Evolutionary conservation across 64 coral and sea anemone species (phyloP).

Genomic region (Montipora foliosa): DNA sequence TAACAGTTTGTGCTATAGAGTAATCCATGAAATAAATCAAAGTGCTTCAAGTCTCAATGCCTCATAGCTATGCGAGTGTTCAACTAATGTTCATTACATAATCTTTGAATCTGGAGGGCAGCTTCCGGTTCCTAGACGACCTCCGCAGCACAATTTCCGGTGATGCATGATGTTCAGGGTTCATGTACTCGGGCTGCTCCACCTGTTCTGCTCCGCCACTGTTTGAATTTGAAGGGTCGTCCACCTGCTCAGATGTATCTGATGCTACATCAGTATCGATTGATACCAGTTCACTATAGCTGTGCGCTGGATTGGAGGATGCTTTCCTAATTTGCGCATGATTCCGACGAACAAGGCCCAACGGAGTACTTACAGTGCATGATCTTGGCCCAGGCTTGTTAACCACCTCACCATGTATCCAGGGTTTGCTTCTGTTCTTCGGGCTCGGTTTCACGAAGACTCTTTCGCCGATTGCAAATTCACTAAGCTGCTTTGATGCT

Average conservation of each 20-base stretch:
- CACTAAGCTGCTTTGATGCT: background rate
- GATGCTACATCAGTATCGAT: conserved; percentile 37
- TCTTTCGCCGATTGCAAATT: background rate
- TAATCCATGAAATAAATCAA: too few relatives aligned
- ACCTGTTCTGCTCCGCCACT: conserved; percentile 32
- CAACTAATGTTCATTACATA: too few relatives aligned
- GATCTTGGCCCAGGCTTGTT: conserved; percentile 13
- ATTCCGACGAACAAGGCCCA: background rate
- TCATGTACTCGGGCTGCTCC: conserved; percentile 8
- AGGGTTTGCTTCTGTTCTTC: background rate
- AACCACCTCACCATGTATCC: background rate
- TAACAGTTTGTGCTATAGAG: too few relatives aligned
- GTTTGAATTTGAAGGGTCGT: conserved; percentile 24
- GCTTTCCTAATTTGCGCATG: conserved; percentile 25
- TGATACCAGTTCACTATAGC: conserved; percentile 39
- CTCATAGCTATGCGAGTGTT: too few relatives aligned
- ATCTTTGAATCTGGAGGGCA: too few relatives aligned
- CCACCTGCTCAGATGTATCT: conserved; percentile 29
- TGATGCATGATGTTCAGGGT: background rate
- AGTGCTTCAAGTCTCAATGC: too few relatives aligned
- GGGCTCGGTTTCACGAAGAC: background rate
- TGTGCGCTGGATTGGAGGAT: conserved; percentile 4
- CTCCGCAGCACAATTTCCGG: background rate
- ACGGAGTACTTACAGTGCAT: background rate
- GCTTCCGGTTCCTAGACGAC: too few relatives aligned